phyloP scores from a whole-genome alignment of 2,888 invertebrate species.

The Lordiphosa fenestrarum region DNA sequence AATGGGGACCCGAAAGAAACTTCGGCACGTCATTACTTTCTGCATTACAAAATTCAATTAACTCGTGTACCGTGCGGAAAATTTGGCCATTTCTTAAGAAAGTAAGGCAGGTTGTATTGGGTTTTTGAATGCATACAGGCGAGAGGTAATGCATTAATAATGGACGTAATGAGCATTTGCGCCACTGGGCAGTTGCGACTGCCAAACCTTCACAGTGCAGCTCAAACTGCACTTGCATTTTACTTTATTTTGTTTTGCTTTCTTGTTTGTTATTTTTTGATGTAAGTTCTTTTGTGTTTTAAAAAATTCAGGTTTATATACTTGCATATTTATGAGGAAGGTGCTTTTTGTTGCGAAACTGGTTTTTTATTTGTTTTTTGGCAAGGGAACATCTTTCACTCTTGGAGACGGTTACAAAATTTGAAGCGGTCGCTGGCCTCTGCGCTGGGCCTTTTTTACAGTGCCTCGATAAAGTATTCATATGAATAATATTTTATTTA shows the following conservation, averaged over 20 bases:
- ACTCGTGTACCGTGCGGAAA: no score
- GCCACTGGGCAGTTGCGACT: slow-evolving; percentile 41
- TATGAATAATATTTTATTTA: no score
- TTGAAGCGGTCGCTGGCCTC: slow-evolving; percentile 70
- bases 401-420: slow-evolving; percentile 56
- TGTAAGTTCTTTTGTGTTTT: slow-evolving; percentile 20
- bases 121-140: no score
- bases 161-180: no score
- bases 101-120: no score
- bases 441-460: slow-evolving; percentile 15
- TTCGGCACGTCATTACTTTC: no score
- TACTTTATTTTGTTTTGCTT: slow-evolving; percentile 16
- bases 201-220: slow-evolving; percentile 33
- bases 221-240: slow-evolving; percentile 40
- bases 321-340: slow-evolving; percentile 59
- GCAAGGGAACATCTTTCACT: slow-evolving; percentile 61
- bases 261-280: slow-evolving; percentile 25
- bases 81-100: no score
- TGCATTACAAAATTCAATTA: no score
- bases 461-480: no score
- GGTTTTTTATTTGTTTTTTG: slow-evolving; percentile 46
- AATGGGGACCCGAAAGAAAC: no score
- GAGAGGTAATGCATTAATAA: no score
- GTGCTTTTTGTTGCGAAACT: slow-evolving; percentile 46
- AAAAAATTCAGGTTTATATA: slow-evolving; percentile 54